Percentiles rank a stretch among this genome's conserved stretches.
These are phyloP conservation scores for Plectrocnemia conspersa DNA, from an alignment of 1,140 invertebrate species.

Conservation along the genomic window DNA sequence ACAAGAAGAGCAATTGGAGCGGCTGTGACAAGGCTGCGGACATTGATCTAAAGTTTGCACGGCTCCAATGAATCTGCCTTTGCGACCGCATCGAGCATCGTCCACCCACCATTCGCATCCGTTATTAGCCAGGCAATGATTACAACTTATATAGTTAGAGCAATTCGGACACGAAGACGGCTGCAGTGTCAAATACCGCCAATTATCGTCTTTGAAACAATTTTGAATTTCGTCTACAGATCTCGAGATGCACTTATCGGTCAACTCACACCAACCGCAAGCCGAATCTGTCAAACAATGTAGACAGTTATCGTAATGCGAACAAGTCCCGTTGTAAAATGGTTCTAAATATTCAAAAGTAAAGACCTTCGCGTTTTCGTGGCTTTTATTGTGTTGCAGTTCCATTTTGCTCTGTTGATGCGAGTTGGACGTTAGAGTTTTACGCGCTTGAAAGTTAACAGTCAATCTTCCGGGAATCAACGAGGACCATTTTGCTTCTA, in stretches of 20 bases:
- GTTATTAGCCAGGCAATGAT: conserved; percentile 64
- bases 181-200: conserved; percentile 74
- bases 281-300: conserved; percentile 82
- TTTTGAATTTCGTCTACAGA: conserved; percentile 59
- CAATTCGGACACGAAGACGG: conserved; percentile 81
- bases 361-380: conserved; percentile 71
- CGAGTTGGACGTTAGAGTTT: conserved; percentile 51
- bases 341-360: conserved; percentile 88
- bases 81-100: conserved; percentile 75
- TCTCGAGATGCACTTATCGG: conserved; percentile 58
- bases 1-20: conserved; percentile 75
- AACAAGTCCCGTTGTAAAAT: conserved; percentile 74
- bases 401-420: conserved; percentile 75
- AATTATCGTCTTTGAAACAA: conserved; percentile 56
- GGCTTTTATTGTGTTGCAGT: conserved; percentile 65
- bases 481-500: conserved; percentile 55
- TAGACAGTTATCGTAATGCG: conserved; percentile 75
- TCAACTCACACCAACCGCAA: conserved; percentile 86
- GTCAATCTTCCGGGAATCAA: conserved; percentile 54
- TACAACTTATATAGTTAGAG: conserved; percentile 81
- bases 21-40: conserved; percentile 68
- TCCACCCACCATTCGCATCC: conserved; percentile 87
- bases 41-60: conserved; percentile 59
- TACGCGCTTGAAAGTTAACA: conserved; percentile 68
- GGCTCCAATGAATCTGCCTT: conserved; percentile 68